Percentiles rank a stretch among this genome's conserved stretches.
phyloP scores from a whole-genome alignment of 2,113 vertebrate genomes.

The Myxocyprinus asiaticus region DNA sequence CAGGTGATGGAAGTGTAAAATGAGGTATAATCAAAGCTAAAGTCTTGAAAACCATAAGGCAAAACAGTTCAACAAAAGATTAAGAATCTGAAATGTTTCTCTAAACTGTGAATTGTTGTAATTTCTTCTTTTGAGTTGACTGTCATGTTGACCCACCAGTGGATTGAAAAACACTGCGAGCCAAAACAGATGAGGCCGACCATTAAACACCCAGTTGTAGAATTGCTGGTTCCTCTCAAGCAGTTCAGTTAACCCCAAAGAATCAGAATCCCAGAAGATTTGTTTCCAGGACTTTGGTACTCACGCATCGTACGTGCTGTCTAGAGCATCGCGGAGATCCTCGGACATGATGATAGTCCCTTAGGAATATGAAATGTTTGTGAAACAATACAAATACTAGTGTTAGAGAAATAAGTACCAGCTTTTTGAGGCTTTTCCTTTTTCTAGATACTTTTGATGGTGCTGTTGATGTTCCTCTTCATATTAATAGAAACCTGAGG shows the following conservation, averaged over 20 bases:
- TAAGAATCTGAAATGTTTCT: too few relatives aligned
- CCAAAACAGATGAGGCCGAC: conserved; percentile 82
- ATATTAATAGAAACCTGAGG: neutral
- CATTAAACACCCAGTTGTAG: conserved; percentile 72
- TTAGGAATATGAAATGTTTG: conserved; percentile 46
- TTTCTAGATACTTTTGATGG: too few relatives aligned
- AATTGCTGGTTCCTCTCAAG: conserved; percentile 85
- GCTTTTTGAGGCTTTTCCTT: too few relatives aligned
- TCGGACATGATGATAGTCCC: conserved; percentile 86
- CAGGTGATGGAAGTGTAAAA: too few relatives aligned
- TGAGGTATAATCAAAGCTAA: too few relatives aligned
- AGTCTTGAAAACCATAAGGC: too few relatives aligned
- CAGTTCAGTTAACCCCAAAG: conserved; percentile 84
- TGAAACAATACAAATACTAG: conserved; percentile 5
- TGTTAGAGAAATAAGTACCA: too few relatives aligned
- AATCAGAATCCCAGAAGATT: conserved; percentile 81
- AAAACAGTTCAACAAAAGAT: too few relatives aligned
- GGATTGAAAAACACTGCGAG: conserved; percentile 86
- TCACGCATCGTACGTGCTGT: conserved; percentile 80
- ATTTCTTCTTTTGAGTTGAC: too few relatives aligned
- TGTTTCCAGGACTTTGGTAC: conserved; percentile 79
- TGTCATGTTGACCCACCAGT: conserved; percentile 73
- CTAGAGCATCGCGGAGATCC: conserved; percentile 81
- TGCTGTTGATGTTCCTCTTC: neutral
- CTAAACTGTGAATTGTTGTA: too few relatives aligned